Base-by-base conservation (phyloP, 2,113 vertebrate genomes). In the Syngnathoides biaculeatus region DNA sequence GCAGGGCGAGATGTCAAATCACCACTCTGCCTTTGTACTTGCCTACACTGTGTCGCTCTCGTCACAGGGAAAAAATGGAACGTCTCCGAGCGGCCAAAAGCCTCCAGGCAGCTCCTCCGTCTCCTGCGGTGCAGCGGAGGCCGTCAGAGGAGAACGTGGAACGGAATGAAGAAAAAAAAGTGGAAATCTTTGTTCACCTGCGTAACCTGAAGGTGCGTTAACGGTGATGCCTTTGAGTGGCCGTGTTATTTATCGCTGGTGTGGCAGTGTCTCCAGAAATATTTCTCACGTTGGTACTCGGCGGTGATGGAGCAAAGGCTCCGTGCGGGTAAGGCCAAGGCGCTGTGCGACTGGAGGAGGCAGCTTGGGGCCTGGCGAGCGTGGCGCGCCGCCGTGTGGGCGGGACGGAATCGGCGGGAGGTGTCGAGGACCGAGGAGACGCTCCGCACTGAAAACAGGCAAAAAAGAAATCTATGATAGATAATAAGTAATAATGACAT, bases 241-340 rank as follows among this genome's bases (percentile, higher is more conserved):
- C 5, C 5, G 3, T 17, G 19, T 35, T 61, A n/a, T 14, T 43
- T 19, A 56, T 15, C 61, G 5, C 8, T 22, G 22, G 13, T 74
- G 38, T 71, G 67, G 71, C 19, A 99, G 97, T 94, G 93, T 88
- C 84, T 96, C 74, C 94, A 93, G 67, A 92, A 20, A 38, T 92
- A 95, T 91, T 98, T 98, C 82, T 95, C 95, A 55, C 88, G 85
- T 62, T 99, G 96, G 96, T 92, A 93, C 79, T 93, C 92, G 61
- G 82, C 93, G 55, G 84, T 94, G 77, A 81, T 98, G 85, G 92
- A 95, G 61, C 81, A 68, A 42, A 92, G 90, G 84, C 87, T 98
- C 64, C 87, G 89, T 72, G 84, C 94, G 89, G 94, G 89, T 19
- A 98, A 98, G 90, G 95, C 94, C 52, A 91, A 74, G 65, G 93